A percentile compares a stretch with the other conserved stretches of the same genome.
phyloP scores from a whole-genome alignment of 2,113 vertebrate species.

The Tauraco erythrolophus region DNA sequence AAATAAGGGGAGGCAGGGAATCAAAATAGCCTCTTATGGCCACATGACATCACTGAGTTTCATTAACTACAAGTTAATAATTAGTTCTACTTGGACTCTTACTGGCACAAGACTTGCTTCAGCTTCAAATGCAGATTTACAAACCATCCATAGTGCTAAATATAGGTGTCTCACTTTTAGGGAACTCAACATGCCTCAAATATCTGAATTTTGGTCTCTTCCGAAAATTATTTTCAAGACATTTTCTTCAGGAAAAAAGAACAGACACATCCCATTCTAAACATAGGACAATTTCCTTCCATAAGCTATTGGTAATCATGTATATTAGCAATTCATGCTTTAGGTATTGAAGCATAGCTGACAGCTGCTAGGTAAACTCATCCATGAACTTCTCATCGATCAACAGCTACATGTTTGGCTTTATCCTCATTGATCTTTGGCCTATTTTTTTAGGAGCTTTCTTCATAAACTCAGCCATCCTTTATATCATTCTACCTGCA shows the following conservation, averaged over 20 bases:
- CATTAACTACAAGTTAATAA: neutral
- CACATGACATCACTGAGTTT: neutral
- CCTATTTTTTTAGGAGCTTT: neutral
- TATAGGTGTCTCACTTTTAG: neutral
- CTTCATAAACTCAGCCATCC: neutral
- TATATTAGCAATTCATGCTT: neutral
- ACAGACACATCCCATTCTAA: neutral
- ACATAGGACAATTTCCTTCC: neutral
- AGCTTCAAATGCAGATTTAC: neutral
- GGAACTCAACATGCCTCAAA: neutral
- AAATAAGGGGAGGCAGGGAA: neutral
- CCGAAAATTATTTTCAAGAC: neutral
- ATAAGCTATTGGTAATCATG: neutral
- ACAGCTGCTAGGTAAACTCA: neutral
- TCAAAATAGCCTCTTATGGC: neutral
- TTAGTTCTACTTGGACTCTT: neutral
- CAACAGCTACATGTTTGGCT: neutral
- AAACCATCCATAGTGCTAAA: neutral
- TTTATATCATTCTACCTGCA: neutral
- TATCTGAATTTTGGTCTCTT: neutral
- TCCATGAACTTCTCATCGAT: neutral
- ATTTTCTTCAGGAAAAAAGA: neutral
- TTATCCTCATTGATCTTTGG: neutral
- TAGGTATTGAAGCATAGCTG: neutral
- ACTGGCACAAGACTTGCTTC: neutral